Evolutionary conservation across 2,113 vertebrate genomes (phyloP).

Genomic region (Cettia cetti): DNA sequence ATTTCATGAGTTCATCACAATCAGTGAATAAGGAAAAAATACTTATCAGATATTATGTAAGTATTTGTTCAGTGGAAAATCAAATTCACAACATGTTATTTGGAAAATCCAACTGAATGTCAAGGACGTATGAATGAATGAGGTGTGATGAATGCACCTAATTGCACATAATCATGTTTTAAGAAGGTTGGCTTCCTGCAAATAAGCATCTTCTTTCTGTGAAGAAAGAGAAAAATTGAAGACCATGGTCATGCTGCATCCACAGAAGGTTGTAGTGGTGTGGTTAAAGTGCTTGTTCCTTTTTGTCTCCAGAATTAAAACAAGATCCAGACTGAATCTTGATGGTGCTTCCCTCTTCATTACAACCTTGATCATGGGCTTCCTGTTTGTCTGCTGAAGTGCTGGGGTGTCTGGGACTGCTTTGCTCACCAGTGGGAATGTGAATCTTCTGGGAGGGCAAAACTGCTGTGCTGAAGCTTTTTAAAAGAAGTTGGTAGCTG

Average conservation of each 20-base stretch:
- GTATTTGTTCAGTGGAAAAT: not conserved
- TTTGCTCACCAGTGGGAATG: accelerated
- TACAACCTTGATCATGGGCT: not conserved
- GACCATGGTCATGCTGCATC: not conserved
- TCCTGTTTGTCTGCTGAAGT: not conserved
- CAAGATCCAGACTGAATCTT: not conserved
- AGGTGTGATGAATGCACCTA: not conserved
- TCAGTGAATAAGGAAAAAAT: conserved; percentile 4
- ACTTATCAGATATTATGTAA: not conserved
- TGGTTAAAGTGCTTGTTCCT: not conserved
- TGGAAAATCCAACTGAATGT: not conserved
- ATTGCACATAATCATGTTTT: not conserved
- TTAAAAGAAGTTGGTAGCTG: not conserved
- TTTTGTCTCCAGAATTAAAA: not conserved
- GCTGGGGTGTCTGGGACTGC: not conserved
- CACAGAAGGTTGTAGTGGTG: not conserved
- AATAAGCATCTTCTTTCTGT: not conserved
- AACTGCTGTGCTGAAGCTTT: not conserved
- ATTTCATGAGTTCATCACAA: conserved; percentile 12
- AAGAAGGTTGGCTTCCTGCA: not conserved
- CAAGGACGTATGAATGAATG: not conserved
- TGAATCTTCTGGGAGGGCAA: not conserved
- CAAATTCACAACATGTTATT: not conserved
- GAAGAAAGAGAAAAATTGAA: not conserved
- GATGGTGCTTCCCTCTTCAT: not conserved